Base-by-base conservation (phyloP, 1,140 invertebrate species). In the Drosophila bocki region DNA sequence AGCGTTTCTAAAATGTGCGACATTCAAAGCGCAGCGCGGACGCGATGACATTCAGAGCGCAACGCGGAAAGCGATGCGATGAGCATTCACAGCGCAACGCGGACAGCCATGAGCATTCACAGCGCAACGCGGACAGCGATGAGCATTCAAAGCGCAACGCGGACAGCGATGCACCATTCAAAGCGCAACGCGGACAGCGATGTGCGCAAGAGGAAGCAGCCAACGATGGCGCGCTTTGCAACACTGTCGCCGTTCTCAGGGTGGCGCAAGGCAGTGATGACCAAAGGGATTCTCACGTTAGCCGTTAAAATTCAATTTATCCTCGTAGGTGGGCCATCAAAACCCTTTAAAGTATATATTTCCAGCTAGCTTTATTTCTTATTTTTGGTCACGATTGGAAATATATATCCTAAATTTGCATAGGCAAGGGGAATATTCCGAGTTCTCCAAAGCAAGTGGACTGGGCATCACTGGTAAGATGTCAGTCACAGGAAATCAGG, bases 1-100 rank as follows among this genome's bases (percentile, higher is more conserved):
- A 78, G 75, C 75, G 56, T 72, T 62, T 62, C 70, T 61, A 75
- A 58, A 75, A 50, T 53, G 45, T 37, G 59, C 47, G 33, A 37
- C 37, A 54, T 41, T 63, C 61, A 56, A 15, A 19, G 19, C 17
- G 42, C 32, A 48, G n/a, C 57, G 64, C 32, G 1, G 26, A 26
- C 22, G 22, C 22, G 22, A 22, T 22, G 22, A 22, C 22, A 22
- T 22, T 22, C 22, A 22, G 22, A 22, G 22, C 22, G 22, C 22
- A 22, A 22, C 22, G 22, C 22, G 22, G 22, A 22, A 1, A 22
- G 22, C 22, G 22, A 22, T 22, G 22, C 22, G 19, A 19, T 19
- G 19, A 22, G 1, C 22, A 22, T 22, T 22, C 22, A 22, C 1
- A 22, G 22, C 22, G 22, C 22, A 22, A 22, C 22, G 22, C 22